A percentile compares a stretch with the other conserved stretches of the same genome.
phyloP scores from a whole-genome alignment of 1,140 invertebrate genomes.

The Kradibia gibbosae region DNA sequence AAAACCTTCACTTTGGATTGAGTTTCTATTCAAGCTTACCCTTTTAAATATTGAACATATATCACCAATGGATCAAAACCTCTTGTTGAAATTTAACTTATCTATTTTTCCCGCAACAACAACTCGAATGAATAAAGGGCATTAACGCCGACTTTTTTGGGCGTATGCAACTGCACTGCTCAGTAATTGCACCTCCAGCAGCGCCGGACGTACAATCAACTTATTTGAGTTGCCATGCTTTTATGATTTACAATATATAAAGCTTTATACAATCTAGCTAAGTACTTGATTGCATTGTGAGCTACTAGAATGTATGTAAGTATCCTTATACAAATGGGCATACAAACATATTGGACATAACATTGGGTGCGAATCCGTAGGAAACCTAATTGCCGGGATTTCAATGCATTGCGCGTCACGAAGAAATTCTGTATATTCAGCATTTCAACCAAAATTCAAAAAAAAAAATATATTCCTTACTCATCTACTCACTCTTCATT shows the following conservation, averaged over 20 bases:
- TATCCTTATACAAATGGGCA: neutral
- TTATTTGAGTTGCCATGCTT: neutral
- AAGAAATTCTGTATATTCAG: conserved; percentile 42
- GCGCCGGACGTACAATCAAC: neutral
- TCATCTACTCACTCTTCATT: neutral
- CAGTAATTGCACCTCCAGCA: neutral
- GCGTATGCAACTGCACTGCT: neutral
- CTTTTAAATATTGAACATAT: conserved; percentile 17
- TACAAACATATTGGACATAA: neutral
- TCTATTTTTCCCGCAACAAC: neutral
- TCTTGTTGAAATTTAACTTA: conserved; percentile 20
- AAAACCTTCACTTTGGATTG: neutral
- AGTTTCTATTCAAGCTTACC: neutral
- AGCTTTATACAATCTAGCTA: neutral
- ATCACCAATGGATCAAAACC: neutral
- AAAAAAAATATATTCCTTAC: conserved; percentile 15
- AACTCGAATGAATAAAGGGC: neutral
- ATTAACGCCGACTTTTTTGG: neutral
- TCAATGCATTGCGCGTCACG: conserved; percentile 49
- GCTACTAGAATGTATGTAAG: neutral
- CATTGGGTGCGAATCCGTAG: neutral
- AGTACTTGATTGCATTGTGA: neutral
- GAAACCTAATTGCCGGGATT: conserved; percentile 50
- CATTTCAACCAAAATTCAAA: conserved; percentile 51
- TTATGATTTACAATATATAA: neutral